Percentiles rank a stretch among this genome's conserved stretches.
Evolutionary conservation across 2,797 vertebrate genomes (phyloP).

Genomic region (Anniella stebbinsi): DNA sequence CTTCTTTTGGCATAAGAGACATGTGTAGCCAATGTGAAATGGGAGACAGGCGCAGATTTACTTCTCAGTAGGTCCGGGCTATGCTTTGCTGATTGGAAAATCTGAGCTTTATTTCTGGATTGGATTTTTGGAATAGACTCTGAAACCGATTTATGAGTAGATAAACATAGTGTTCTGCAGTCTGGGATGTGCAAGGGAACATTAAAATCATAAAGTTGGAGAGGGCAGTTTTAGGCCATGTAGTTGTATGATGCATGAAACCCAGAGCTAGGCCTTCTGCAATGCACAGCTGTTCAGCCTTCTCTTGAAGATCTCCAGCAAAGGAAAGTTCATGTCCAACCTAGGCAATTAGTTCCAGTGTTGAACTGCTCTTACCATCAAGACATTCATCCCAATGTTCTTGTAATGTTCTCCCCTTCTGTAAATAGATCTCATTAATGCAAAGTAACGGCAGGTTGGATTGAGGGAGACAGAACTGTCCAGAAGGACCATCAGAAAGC

Average conservation of each 20-base stretch:
- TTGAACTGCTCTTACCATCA: neutral
- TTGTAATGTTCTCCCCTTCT: neutral
- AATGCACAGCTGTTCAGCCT: neutral
- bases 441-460: neutral
- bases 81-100: no score
- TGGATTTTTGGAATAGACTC: no score
- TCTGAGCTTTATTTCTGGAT: no score
- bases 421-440: neutral
- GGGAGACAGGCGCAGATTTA: neutral
- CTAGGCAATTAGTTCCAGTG: neutral
- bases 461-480: neutral
- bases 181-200: neutral
- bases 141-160: no score
- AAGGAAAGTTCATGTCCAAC: neutral
- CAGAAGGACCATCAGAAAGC: neutral
- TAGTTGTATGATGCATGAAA: neutral
- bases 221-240: neutral
- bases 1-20: neutral
- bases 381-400: neutral
- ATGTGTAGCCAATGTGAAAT: neutral
- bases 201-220: neutral
- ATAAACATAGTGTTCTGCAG: no score
- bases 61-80: no score
- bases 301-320: neutral
- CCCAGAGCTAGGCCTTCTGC: no score